These are phyloP conservation scores for Sphaerophoria rueppellii DNA, from an alignment of 2,888 invertebrate species.

Conservation along the genomic window DNA sequence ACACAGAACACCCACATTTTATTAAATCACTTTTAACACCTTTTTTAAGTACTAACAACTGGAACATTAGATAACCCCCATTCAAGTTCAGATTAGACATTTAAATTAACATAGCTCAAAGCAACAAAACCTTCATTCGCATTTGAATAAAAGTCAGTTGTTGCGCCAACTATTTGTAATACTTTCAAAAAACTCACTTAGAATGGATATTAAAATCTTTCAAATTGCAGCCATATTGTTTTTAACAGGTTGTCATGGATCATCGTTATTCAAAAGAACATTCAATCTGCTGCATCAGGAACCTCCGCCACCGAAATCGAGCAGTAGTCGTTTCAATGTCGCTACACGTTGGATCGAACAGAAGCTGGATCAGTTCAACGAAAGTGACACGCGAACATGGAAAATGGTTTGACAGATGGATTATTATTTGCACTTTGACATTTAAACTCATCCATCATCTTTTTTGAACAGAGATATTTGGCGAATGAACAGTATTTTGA, in stretches of 20 bases:
- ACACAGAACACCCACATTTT: slow-evolving; percentile 24
- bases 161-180: not conserved
- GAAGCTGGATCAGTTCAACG: slow-evolving; percentile 85
- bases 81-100: slow-evolving; percentile 44
- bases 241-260: slow-evolving; percentile 22
- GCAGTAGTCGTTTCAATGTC: slow-evolving; percentile 75
- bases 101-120: slow-evolving; percentile 32
- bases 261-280: slow-evolving; percentile 76
- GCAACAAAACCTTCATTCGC: slow-evolving; percentile 24
- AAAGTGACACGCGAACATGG: slow-evolving; percentile 83
- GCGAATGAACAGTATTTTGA: slow-evolving; percentile 82
- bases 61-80: slow-evolving; percentile 48
- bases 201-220: slow-evolving; percentile 33
- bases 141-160: slow-evolving; percentile 54
- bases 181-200: not conserved
- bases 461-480: slow-evolving; percentile 82
- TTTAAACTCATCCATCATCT: not conserved
- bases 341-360: slow-evolving; percentile 83
- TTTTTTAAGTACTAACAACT: slow-evolving; percentile 15
- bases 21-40: slow-evolving; percentile 28
- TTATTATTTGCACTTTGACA: not conserved
- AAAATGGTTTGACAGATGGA: slow-evolving; percentile 80
- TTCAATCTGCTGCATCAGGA: slow-evolving; percentile 81
- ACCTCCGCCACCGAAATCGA: slow-evolving; percentile 79
- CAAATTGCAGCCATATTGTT: slow-evolving; percentile 12